Conservation (phyloP, 1,140 invertebrate species). For the Papilio helenus region DNA sequence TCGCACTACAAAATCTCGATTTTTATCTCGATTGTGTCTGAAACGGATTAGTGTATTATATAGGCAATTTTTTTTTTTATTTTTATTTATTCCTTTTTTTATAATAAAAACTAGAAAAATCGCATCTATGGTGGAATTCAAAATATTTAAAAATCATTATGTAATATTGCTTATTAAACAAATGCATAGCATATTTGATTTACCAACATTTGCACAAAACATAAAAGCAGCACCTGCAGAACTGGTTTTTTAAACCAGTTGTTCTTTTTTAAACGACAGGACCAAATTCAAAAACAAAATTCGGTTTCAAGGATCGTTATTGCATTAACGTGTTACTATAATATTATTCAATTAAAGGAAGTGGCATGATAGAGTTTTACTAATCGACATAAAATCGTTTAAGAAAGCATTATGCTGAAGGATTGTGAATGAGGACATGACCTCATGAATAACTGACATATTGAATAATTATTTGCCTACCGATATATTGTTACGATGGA, state of each 20-base stretch:
- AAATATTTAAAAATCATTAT: not conserved
- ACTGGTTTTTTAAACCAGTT: not conserved
- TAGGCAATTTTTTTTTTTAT: no score
- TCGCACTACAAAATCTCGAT: no score
- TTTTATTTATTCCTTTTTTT: no score
- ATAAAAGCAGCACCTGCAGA: not conserved
- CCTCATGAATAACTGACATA: not conserved
- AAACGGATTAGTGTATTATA: no score
- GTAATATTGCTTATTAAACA: not conserved
- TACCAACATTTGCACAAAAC: not conserved
- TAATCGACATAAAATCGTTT: not conserved
- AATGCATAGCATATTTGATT: not conserved
- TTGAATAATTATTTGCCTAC: not conserved
- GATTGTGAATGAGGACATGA: not conserved
- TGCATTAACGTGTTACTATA: not conserved
- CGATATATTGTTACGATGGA: not conserved
- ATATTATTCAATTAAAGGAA: not conserved
- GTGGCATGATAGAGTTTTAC: no score
- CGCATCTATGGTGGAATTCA: no score
- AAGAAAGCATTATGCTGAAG: not conserved
- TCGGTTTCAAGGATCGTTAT: not conserved
- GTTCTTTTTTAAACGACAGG: not conserved
- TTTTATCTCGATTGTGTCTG: no score
- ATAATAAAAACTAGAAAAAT: no score
- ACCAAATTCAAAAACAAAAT: conserved; percentile 3